Evolutionary conservation across 2,113 vertebrate genomes (phyloP).

Genomic region (Spea bombifrons): DNA sequence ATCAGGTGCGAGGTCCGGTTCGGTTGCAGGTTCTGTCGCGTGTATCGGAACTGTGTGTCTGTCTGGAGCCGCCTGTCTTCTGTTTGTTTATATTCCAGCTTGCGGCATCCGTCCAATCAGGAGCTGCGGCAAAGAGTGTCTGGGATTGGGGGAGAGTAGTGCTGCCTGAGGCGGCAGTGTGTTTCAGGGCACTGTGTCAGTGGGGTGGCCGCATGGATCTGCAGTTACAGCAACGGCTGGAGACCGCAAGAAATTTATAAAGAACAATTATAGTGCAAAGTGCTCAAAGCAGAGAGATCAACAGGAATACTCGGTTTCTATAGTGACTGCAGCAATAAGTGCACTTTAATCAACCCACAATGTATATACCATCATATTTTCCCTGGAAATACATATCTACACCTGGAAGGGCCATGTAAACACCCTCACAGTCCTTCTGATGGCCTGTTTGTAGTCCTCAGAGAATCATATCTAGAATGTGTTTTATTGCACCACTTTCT

Average conservation of each 20-base stretch:
- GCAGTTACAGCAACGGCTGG: background rate
- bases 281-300: background rate
- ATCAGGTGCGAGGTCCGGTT: background rate
- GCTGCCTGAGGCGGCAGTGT: background rate
- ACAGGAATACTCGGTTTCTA: background rate
- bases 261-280: background rate
- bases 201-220: background rate
- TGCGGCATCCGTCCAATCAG: background rate
- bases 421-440: too few species aligned
- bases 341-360: too few species aligned
- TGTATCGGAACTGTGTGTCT: background rate
- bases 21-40: background rate
- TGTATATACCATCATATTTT: too few species aligned
- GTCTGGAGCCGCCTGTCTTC: background rate
- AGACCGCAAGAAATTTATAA: too few species aligned
- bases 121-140: background rate
- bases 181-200: background rate
- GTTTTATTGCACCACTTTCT: too few species aligned
- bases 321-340: background rate
- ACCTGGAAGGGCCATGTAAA: too few species aligned
- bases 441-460: too few species aligned
- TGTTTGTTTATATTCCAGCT: conserved; percentile 45
- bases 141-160: background rate
- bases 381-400: too few species aligned
- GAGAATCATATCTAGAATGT: too few species aligned